Conservation (phyloP, 1,140 invertebrate genomes). For the Drosophila insularis region DNA sequence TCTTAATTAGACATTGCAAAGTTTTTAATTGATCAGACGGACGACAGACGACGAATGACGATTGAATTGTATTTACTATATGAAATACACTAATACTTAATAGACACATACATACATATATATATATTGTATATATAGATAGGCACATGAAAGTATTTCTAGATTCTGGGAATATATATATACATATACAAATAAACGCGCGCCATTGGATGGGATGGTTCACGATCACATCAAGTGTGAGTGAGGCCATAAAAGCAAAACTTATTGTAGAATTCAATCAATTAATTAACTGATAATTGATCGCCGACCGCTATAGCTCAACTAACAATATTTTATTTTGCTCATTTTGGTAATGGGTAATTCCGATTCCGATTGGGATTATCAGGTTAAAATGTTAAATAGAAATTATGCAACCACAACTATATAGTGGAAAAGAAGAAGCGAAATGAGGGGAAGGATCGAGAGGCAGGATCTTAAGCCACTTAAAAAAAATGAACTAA, state of each 20-base stretch:
- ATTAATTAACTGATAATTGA: conserved; percentile 9
- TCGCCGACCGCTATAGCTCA: background rate
- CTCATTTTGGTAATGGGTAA: background rate
- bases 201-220: background rate
- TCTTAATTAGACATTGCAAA: conserved; percentile 9
- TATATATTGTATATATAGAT: too few species aligned
- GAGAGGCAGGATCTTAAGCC: too few species aligned
- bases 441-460: too few species aligned
- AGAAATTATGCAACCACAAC: too few species aligned
- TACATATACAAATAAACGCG: too few species aligned
- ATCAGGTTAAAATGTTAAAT: background rate
- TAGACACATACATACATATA: background rate
- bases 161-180: background rate
- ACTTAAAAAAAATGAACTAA: too few species aligned
- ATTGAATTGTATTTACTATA: background rate
- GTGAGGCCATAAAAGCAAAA: conserved; percentile 2
- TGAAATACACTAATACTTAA: background rate
- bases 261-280: background rate
- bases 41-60: background rate
- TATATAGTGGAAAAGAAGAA: too few species aligned
- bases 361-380: background rate
- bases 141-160: background rate
- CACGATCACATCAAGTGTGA: conserved; percentile 10
- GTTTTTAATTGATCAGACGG: conserved; percentile 8
- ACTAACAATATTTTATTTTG: background rate